These are phyloP conservation scores for Erythrocercus mccallii DNA, from an alignment of 2,113 vertebrate genomes.

Conservation along the genomic window DNA sequence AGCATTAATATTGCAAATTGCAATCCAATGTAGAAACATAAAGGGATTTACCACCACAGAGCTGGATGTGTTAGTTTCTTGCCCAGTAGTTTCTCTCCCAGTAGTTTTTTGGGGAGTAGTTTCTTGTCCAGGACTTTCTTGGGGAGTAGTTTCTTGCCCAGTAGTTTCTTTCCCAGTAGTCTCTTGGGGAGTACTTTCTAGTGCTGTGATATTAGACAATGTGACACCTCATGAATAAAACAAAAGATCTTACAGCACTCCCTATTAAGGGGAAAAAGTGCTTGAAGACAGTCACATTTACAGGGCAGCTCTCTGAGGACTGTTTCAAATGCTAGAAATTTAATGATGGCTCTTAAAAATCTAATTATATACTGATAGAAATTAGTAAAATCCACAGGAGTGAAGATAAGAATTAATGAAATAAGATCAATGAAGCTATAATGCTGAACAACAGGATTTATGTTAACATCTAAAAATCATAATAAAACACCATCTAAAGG, in stretches of 20 bases:
- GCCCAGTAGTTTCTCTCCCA: too few species aligned
- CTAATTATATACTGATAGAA: not conserved
- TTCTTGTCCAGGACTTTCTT: too few species aligned
- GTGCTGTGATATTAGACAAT: slow-evolving; percentile 5
- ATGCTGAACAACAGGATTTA: not conserved
- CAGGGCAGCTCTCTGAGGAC: not conserved
- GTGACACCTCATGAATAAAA: slow-evolving; percentile 45
- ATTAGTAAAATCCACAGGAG: not conserved
- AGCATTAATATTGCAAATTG: slow-evolving; percentile 37
- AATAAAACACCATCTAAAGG: not conserved
- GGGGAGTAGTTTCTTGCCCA: too few species aligned
- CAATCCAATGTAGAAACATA: slow-evolving; percentile 12
- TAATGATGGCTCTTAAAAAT: slow-evolving; percentile 17
- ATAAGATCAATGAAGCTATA: not conserved
- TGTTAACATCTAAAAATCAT: not conserved
- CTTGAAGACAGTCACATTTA: not conserved
- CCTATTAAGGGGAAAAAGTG: not conserved
- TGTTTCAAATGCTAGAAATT: not conserved
- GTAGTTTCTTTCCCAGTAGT: too few species aligned
- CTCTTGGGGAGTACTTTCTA: not conserved
- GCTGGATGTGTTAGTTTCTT: not conserved
- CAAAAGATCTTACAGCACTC: slow-evolving; percentile 12
- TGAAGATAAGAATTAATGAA: slow-evolving; percentile 1
- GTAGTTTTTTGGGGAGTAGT: too few species aligned
- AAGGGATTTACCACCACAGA: slow-evolving; percentile 43